Conservation (phyloP, 1,140 invertebrate species). For the Polyergus mexicanus region DNA sequence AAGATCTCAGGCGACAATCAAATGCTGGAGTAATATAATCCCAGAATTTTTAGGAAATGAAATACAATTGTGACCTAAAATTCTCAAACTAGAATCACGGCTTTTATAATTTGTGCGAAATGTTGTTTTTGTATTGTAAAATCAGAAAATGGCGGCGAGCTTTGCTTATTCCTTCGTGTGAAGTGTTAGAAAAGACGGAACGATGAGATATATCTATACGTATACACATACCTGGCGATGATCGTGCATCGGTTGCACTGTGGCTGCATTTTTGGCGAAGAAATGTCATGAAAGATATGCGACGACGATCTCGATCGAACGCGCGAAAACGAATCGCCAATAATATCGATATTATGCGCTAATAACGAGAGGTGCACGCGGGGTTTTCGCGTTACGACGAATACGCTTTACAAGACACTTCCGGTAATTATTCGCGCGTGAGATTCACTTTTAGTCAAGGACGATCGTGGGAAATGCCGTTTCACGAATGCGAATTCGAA, state of each 20-base stretch:
- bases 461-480: background rate
- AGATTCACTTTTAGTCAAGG: background rate
- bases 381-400: background rate
- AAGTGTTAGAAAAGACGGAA: too few relatives aligned
- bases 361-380: background rate
- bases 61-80: too few relatives aligned
- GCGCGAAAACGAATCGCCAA: background rate
- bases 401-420: background rate
- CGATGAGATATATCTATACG: too few relatives aligned
- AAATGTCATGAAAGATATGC: too few relatives aligned
- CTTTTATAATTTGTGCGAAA: too few relatives aligned
- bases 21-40: too few relatives aligned
- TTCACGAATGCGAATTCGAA: background rate
- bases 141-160: too few relatives aligned
- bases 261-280: background rate
- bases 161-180: too few relatives aligned
- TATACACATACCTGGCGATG: background rate
- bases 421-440: background rate
- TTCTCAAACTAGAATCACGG: too few relatives aligned
- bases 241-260: background rate
- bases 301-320: background rate
- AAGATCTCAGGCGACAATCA: too few relatives aligned
- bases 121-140: too few relatives aligned
- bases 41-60: too few relatives aligned
- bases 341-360: background rate